Evolutionary conservation across 2,888 invertebrate species (phyloP).

Genomic region (Pycnomerus fuliginosus): DNA sequence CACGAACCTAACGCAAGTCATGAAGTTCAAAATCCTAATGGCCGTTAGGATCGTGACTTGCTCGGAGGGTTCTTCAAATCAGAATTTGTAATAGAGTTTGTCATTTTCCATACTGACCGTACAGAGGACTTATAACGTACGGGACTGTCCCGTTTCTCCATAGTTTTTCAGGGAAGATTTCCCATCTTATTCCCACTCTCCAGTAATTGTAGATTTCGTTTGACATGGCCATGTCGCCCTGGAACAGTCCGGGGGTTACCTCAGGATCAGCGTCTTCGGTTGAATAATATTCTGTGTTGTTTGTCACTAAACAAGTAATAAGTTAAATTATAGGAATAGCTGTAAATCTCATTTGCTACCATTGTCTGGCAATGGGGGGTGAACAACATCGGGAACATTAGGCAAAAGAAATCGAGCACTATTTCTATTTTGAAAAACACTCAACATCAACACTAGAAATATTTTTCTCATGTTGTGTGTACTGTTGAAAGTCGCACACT

Average conservation of each 20-base stretch:
- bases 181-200: slow-evolving; percentile 65
- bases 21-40: slow-evolving; percentile 61
- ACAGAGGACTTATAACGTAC: slow-evolving; percentile 63
- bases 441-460: slow-evolving; percentile 6
- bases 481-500: slow-evolving; percentile 10
- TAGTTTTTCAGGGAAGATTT: slow-evolving; percentile 63
- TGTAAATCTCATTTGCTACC: slow-evolving; percentile 40
- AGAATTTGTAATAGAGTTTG: slow-evolving; percentile 32
- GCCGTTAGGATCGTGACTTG: slow-evolving; percentile 61
- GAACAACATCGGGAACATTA: slow-evolving; percentile 51
- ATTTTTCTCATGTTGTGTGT: slow-evolving; percentile 8
- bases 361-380: slow-evolving; percentile 54
- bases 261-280: slow-evolving; percentile 60
- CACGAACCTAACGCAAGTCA: slow-evolving; percentile 65
- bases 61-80: slow-evolving; percentile 54
- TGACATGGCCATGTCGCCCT: slow-evolving; percentile 69
- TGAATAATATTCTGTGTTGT: too few species aligned
- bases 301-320: too few species aligned
- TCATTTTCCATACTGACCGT: slow-evolving; percentile 50
- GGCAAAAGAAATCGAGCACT: slow-evolving; percentile 44
- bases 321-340: not conserved
- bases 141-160: slow-evolving; percentile 68
- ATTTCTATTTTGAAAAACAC: slow-evolving; percentile 4
- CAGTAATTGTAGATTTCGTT: slow-evolving; percentile 61
- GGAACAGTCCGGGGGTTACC: slow-evolving; percentile 64